Evolutionary conservation across 92 coral and sea anemone genomes (phyloP), one percentile per base, ranked within the genome.

Genomic region (Epizoanthus stellaris): DNA sequence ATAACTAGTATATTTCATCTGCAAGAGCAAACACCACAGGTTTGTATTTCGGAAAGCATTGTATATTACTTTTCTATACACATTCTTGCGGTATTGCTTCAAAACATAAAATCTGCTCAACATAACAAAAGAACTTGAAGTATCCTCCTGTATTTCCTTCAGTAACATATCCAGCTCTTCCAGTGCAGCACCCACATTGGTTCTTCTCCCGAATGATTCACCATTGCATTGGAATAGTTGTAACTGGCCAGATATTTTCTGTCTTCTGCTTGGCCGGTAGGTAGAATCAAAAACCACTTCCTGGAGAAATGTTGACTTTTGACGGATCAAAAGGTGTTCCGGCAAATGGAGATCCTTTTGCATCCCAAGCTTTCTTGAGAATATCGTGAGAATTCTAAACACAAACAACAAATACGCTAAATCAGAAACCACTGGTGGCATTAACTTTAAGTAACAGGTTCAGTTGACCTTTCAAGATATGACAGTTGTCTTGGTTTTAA

Each of bases 261-360:
- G 2, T 4, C 36, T 21, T 17, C 30, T 67, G 12, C n/a, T 11
- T 53, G 69, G 25, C 57, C 54, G 68, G 30, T 43, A 23, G 34
- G 10, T 70, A 5, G 71, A 58, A 67, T 43, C 38, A 84, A 57
- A 84, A 90, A 52, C 93, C 93, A 76, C 85, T 86, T 54, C 93
- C 88, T 67, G 92, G 94, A 39, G 99, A 95, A 58, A 97, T 86
- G 88, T 97, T 97, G 47, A 97, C 98, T 90, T 94, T 87, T 19
- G 99, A 97, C 23, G 99, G 99, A 90, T 97, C 99, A 91, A 97
- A 97, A 72, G 93, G 97, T 11, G 99, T 97, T 19, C 99, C 99
- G 59, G 99, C 99, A 86, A 97, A 97, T 20, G 99, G 99, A 7
- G 99, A 97, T 23, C 98, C 98, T 85, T 95, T 93, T 6, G 99